phyloP scores from a whole-genome alignment of 2,113 vertebrate genomes.

The Dicrurus megarhynchus region DNA sequence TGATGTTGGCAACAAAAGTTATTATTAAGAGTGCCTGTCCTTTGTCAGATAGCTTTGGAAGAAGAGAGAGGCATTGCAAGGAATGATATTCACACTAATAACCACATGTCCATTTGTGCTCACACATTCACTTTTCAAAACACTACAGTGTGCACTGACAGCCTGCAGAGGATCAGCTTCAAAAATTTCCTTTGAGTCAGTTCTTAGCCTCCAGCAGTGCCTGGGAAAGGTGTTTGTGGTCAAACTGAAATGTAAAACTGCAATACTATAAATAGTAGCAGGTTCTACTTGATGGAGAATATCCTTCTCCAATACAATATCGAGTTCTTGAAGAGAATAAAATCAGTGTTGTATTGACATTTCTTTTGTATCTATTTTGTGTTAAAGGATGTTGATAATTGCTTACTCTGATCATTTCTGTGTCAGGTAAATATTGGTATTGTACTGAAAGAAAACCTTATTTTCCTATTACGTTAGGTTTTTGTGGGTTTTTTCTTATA shows the following conservation, averaged over 20 bases:
- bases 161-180: neutral
- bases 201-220: neutral
- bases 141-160: neutral
- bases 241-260: neutral
- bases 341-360: neutral
- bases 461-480: neutral
- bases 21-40: neutral
- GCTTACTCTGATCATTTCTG: neutral
- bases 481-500: neutral
- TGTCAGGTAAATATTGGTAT: neutral
- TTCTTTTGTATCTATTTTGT: neutral
- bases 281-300: neutral
- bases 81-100: neutral
- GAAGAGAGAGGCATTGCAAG: neutral
- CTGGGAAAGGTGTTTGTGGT: constrained; percentile 10
- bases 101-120: neutral
- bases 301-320: neutral
- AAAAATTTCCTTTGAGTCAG: neutral
- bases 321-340: neutral
- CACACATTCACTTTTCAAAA: neutral
- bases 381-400: neutral
- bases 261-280: neutral
- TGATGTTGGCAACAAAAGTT: neutral
- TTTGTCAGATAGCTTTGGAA: constrained; percentile 3
- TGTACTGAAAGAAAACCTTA: neutral